Evolutionary conservation across 2,797 vertebrate species (phyloP).

Genomic region (Helostoma temminkii): DNA sequence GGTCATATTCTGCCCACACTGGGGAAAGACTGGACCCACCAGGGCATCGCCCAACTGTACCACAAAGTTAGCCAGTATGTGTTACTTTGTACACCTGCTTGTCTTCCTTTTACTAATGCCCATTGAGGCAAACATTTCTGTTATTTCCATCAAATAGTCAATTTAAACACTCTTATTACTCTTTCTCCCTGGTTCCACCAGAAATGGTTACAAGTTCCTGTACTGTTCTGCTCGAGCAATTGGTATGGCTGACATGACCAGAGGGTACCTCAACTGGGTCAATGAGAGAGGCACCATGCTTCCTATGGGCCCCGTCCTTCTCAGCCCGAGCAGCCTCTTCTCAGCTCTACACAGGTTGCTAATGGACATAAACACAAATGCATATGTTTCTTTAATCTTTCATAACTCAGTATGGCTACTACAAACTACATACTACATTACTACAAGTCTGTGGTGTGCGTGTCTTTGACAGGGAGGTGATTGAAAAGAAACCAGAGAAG

Average conservation of each 20-base stretch:
- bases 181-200: conserved; percentile 54
- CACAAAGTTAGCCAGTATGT: conserved; percentile 99
- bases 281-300: conserved; percentile 96
- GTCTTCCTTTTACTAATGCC: no score
- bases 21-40: conserved; percentile 99
- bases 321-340: conserved; percentile 97
- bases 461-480: conserved; percentile 91
- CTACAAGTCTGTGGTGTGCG: conserved; percentile 5
- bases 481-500: conserved; percentile 98
- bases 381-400: no score
- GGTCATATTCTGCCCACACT: conserved; percentile 98
- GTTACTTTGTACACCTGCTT: neutral
- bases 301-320: conserved; percentile 93
- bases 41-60: conserved; percentile 96
- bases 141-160: neutral
- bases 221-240: conserved; percentile 97
- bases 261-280: conserved; percentile 97
- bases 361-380: conserved; percentile 10
- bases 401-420: no score
- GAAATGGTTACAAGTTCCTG: conserved; percentile 97
- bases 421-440: no score
- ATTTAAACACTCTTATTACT: neutral
- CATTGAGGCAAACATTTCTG: no score
- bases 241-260: conserved; percentile 97
- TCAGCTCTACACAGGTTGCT: conserved; percentile 94